phyloP scores from a whole-genome alignment of 2,797 vertebrate species.

The Lutjanus argentimaculatus region DNA sequence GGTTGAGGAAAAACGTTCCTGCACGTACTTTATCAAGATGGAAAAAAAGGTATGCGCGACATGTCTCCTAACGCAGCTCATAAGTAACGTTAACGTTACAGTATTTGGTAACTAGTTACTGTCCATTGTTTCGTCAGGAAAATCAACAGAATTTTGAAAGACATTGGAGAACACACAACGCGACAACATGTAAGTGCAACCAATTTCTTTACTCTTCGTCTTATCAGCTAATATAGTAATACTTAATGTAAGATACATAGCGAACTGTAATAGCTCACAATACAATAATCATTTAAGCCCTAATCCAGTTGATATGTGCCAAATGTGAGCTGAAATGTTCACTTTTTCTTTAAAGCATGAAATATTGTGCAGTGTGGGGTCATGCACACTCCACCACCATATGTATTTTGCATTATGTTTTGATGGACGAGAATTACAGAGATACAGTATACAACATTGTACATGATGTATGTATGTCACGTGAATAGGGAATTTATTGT shows the following conservation, averaged over 20 bases:
- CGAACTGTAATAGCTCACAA: not conserved
- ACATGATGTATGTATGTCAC: too few relatives aligned
- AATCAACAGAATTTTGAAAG: not conserved
- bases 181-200: slow-evolving; percentile 1
- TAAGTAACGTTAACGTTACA: not conserved
- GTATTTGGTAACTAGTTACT: not conserved
- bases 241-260: not conserved
- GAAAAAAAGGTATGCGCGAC: not conserved
- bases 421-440: too few relatives aligned
- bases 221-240: not conserved
- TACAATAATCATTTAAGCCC: not conserved
- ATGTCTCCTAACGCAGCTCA: not conserved
- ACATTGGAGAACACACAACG: not conserved
- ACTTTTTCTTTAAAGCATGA: too few relatives aligned
- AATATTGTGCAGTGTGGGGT: too few relatives aligned
- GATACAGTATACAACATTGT: too few relatives aligned
- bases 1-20: not conserved
- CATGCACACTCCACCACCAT: too few relatives aligned
- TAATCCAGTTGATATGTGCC: too few relatives aligned
- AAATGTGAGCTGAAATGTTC: too few relatives aligned
- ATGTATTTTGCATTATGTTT: too few relatives aligned
- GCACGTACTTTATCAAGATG: not conserved
- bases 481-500: too few relatives aligned
- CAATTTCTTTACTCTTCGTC: not conserved
- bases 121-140: not conserved